These are phyloP conservation scores for Cisticola juncidis DNA, from an alignment of 2,113 vertebrate genomes.

Conservation along the genomic window DNA sequence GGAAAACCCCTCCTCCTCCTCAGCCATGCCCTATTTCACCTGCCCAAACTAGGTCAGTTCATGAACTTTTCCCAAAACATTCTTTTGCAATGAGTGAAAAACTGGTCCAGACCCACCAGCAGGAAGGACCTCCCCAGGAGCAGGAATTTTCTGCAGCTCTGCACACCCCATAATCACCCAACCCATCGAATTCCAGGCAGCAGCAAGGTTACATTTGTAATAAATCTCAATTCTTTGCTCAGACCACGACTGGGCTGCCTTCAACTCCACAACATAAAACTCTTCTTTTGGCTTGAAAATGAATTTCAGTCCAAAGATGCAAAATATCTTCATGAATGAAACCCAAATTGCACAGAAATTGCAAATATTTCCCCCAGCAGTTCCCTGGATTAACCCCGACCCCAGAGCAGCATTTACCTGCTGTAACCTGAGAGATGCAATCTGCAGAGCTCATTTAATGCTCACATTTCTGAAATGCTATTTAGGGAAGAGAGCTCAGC, in stretches of 20 bases:
- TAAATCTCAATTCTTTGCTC: not conserved
- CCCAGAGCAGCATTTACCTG: not conserved
- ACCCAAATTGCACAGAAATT: not conserved
- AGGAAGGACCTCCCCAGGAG: not conserved
- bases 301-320: rapidly evolving
- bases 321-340: not conserved
- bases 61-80: not conserved
- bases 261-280: rapidly evolving
- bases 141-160: not conserved
- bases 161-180: not conserved
- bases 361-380: not conserved
- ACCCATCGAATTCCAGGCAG: not conserved
- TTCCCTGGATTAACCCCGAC: not conserved
- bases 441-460: not conserved
- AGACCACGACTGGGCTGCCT: not conserved
- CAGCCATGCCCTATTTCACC: not conserved
- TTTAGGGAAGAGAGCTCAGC: not conserved
- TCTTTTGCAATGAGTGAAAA: not conserved
- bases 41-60: not conserved
- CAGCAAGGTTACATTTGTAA: not conserved
- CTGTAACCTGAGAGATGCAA: not conserved
- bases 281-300: no score
- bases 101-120: not conserved
- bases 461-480: not conserved
- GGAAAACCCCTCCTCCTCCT: not conserved